Evolutionary conservation across 2,113 vertebrate genomes (phyloP), one percentile per base, ranked within the genome.

Genomic region (Zeus faber): DNA sequence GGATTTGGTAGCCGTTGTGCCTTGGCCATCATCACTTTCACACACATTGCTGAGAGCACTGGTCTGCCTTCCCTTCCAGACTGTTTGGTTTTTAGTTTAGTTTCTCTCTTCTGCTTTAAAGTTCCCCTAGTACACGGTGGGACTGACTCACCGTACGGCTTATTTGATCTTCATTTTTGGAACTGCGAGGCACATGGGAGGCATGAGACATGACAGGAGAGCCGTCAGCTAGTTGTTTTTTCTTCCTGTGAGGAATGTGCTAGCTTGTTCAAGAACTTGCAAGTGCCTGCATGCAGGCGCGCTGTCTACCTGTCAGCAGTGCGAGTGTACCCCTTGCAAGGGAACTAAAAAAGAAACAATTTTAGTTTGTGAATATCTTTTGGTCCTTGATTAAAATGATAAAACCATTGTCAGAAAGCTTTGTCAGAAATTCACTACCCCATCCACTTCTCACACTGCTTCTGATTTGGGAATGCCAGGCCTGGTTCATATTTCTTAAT

Each of bases 71-170:
- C 2, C 11, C 9, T n/a, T n/a, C 50, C 53, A 16, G 45, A 17
- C 49, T 46, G 57, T 62, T 49, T 44, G 67, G 65, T 83, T 85
- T 29, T 9, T 5, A 29, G 9, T 29, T 5, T 29, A 29, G 9
- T 37, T 14, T 37, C n/a, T 85, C 79, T 76, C 65, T 83, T 83
- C 84, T 82, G 79, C 79, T 85, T 83, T 74, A 35, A 53, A 85
- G 65, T 84, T 85, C 79, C 77, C 74, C 77, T 52, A 57, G 55
- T 17, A 8, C 3, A 51, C 18, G 67, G 46, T 49, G 50, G 39
- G 45, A 62, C 57, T 80, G 72, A 80, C 68, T 77, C 67, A 68
- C 65, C 67, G 74, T 67, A 70, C 65, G 64, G 37, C 51, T 68
- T 50, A 21, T 62, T 4, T 53, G n/a, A n/a, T n/a, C n/a, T n/a